Evolutionary conservation across 1,140 invertebrate species (phyloP), one percentile per base, ranked within the genome.

Genomic region (Zaprionus africanus): DNA sequence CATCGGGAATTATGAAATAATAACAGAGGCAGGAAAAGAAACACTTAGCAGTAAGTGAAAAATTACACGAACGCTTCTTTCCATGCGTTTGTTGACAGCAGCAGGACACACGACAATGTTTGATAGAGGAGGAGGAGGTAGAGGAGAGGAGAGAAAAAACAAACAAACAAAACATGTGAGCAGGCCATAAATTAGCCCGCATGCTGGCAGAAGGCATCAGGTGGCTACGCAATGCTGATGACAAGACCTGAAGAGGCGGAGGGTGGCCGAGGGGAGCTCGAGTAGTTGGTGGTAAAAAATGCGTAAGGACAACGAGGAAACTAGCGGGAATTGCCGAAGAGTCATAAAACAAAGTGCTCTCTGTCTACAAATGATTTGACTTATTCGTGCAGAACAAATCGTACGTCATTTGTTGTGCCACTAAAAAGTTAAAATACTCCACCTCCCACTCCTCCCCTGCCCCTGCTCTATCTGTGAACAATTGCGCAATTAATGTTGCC

Each of bases 331-430:
- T 78, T 87, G 84, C 78, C 80, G 84, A 66, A 74, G 82, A 73
- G 84, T 82, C 67, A 88, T 87, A 87, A 87, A 87, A 87, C 75
- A 87, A 87, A 87, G 84, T 87, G 84, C 84, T 87, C 84, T 88
- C 58, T 77, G 84, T 88, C 84, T 87, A 87, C 84, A 87, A 88
- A 87, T 87, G 79, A 84, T 87, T 87, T 84, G 84, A 88, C 84
- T 87, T 87, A 87, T 87, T 87, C 84, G 84, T 87, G 84, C 84
- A 87, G 84, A 87, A 87, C 84, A 87, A 87, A 88, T 87, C 85
- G 85, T 84, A 90, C 84, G 84, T 88, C 84, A 87, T 87, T 87
- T 84, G 84, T 88, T 88, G 84, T 66, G 69, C 79, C 58, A 87
- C 84, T 87, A 88, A 87, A 88, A 87, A 79, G 65, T 82, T 83